Evolutionary conservation across 2,113 vertebrate species (phyloP), one percentile per base, ranked within the genome.

Genomic region (Osmerus eperlanus): DNA sequence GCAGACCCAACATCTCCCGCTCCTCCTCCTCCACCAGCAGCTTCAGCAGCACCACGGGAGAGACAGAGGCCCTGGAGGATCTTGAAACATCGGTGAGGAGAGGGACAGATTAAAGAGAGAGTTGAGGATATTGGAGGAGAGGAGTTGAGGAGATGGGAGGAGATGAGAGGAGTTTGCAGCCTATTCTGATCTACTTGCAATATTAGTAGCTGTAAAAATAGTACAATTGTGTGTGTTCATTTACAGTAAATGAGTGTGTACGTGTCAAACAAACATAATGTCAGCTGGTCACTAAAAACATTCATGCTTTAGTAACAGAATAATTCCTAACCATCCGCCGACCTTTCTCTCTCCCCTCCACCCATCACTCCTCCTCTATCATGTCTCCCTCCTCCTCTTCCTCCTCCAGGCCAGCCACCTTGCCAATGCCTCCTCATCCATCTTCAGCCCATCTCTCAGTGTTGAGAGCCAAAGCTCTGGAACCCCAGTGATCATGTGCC

Each of bases 1-100:
- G 93, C 78, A 88, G 94, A 3, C 90, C 93, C 0, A 97, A 96
- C 90, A 97, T 99, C 86, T 99, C 97, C 1, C 94, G 95, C 15
- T 99, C 96, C 3, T 98, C 96, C 25, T 98, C 97, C 11, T 97
- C 96, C 88, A 98, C 96, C 87, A 97, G 95, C 92, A 99, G 97
- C 90, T 98, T 99, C 90, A 95, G 97, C 93, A 98, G 96, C 91
- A 94, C 95, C 0, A 93, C 96, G 0, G 97, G 95, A 18, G 97
- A 99, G 77, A 94, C 94, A 0, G 96, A 99, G 84, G 90, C 87
- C 61, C 86, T 96, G 90, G 97, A 98, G 75, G 97, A 99, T 58
- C 93, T 95, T 18, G 96, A 99, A 72, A 83, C 41, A 47, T 47
- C 90, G 81, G 96, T 98, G 80, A 86, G 94, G 76, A 60, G 52